Conservation (phyloP, 2,113 vertebrate species). For the rat (Rattus norvegicus) region DNA sequence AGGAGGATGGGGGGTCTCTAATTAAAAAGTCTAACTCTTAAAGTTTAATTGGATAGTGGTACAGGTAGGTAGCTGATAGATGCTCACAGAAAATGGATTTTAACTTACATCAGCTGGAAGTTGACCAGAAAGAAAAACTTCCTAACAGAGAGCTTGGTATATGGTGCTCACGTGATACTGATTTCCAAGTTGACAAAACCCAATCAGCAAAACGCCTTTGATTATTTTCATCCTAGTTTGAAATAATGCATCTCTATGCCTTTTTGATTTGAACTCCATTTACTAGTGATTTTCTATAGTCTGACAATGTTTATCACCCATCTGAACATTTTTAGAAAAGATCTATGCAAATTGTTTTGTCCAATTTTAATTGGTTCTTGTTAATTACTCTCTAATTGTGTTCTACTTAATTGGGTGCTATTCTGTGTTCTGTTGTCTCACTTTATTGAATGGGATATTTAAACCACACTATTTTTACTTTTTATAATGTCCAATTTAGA, state of each 20-base stretch:
- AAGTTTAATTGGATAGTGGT: background rate
- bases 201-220: background rate
- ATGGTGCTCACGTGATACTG: background rate
- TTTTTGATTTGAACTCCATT: conserved; percentile 11
- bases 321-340: background rate
- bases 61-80: background rate
- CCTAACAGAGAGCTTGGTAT: background rate
- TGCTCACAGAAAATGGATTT: background rate
- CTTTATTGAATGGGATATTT: background rate
- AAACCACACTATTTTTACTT: background rate
- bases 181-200: background rate
- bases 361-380: background rate
- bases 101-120: background rate
- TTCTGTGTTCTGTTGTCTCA: background rate
- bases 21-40: background rate
- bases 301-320: background rate
- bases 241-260: background rate
- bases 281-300: background rate
- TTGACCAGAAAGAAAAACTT: background rate
- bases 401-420: background rate
- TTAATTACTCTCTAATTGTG: background rate
- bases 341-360: background rate
- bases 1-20: background rate
- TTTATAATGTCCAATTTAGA: background rate
- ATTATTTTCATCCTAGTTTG: background rate